Evolutionary conservation across 92 coral and sea anemone species (phyloP).

Genomic region (Phymanthus crucifer): DNA sequence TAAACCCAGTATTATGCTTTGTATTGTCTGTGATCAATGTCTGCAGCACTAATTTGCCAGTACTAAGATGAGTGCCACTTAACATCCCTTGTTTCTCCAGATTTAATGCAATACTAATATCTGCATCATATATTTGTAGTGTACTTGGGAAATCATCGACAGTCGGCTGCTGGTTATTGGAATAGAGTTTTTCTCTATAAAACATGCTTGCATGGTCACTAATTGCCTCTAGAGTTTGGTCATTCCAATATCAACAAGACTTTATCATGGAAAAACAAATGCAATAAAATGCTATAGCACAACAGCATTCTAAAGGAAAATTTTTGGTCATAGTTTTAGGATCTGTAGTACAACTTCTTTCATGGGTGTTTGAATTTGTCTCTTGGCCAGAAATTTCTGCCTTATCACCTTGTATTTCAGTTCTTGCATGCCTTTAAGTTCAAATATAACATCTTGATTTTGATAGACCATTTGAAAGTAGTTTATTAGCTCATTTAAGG

Average conservation of each 20-base stretch:
- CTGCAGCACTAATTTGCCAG: too few species aligned
- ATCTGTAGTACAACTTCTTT: not conserved
- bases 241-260: constrained; percentile 56
- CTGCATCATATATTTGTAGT: too few species aligned
- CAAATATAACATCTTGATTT: not conserved
- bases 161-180: constrained; percentile 21
- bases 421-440: not conserved
- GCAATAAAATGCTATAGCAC: constrained; percentile 56
- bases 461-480: not conserved
- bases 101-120: not conserved
- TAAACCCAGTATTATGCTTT: too few species aligned
- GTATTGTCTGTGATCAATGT: too few species aligned
- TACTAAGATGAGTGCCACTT: too few species aligned
- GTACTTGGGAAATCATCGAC: too few species aligned
- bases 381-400: not conserved
- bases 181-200: constrained; percentile 24
- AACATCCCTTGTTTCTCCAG: not conserved
- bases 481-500: too few species aligned
- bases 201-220: constrained; percentile 56
- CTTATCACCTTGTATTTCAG: not conserved
- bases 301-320: too few species aligned
- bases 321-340: too few species aligned
- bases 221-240: constrained; percentile 46
- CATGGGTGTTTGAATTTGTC: constrained; percentile 6
- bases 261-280: constrained; percentile 63